Evolutionary conservation across 2,888 invertebrate genomes (phyloP).

Genomic region (Dasysyrphus tricinctus): DNA sequence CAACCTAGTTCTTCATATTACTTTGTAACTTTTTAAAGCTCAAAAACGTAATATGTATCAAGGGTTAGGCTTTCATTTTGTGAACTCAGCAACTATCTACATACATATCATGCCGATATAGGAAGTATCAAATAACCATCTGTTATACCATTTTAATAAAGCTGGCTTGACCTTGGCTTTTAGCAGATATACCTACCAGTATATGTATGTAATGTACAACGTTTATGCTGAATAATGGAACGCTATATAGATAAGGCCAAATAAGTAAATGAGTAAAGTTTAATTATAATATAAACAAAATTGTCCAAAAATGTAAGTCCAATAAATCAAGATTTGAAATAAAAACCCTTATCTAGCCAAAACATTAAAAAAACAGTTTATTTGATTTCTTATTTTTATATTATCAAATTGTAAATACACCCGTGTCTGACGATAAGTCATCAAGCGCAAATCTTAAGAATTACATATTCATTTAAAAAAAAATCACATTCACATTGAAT

Average conservation of each 20-base stretch:
- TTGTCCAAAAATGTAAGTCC: not conserved
- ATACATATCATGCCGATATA: not conserved
- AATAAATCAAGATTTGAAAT: not conserved
- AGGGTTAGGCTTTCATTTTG: not conserved
- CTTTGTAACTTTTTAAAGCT: not conserved
- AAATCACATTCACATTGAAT: not conserved
- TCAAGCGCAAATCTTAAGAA: not conserved
- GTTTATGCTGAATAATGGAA: not conserved
- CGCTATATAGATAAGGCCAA: not conserved
- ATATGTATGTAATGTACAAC: no score
- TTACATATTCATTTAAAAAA: not conserved
- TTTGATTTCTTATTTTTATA: no score
- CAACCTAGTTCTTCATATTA: no score
- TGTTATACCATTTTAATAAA: not conserved
- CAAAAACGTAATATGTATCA: not conserved
- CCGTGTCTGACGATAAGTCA: not conserved
- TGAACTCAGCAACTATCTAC: not conserved
- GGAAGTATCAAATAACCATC: constrained; percentile 9
- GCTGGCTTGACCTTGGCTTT: not conserved
- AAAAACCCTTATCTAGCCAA: no score
- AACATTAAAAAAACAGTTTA: no score
- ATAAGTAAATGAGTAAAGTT: not conserved
- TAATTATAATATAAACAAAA: not conserved
- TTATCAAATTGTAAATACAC: not conserved
- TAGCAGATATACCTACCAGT: no score